phyloP scores from a whole-genome alignment of 2,888 invertebrate genomes.

The Automeris io region DNA sequence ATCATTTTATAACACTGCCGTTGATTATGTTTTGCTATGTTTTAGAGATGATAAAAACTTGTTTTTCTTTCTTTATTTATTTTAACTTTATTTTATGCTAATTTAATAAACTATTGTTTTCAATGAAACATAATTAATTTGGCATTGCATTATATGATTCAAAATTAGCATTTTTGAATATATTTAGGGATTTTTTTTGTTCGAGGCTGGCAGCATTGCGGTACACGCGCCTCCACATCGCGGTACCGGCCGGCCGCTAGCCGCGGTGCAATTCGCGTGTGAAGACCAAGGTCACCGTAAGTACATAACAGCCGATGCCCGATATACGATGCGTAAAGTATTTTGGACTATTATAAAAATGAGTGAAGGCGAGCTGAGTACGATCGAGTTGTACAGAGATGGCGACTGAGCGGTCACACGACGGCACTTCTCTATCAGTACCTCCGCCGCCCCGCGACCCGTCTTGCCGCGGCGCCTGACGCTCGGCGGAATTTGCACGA shows the following conservation, averaged over 20 bases:
- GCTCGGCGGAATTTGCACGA: slow-evolving; percentile 61
- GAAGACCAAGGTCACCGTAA: slow-evolving; percentile 29
- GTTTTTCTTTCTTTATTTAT: no score
- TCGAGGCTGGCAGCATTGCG: slow-evolving; percentile 9
- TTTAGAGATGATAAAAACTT: no score
- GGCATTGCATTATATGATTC: no score
- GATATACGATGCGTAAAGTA: slow-evolving; percentile 28
- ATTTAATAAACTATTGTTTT: no score
- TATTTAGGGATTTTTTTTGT: no score
- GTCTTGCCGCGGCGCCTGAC: slow-evolving; percentile 36
- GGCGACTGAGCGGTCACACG: slow-evolving; percentile 45
- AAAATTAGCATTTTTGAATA: no score
- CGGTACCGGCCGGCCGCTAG: slow-evolving; percentile 6
- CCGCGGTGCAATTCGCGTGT: slow-evolving; percentile 20
- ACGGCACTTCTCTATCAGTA: slow-evolving; percentile 59
- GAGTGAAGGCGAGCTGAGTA: slow-evolving; percentile 22
- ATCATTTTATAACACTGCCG: no score
- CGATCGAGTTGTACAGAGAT: slow-evolving; percentile 39
- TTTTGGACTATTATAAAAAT: slow-evolving; percentile 35
- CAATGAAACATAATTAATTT: no score
- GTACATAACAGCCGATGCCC: slow-evolving; percentile 17
- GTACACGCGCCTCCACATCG: slow-evolving; percentile 15
- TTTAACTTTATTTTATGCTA: no score
- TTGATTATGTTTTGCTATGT: no score
- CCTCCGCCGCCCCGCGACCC: slow-evolving; percentile 33